These are phyloP conservation scores for Octopus bimaculoides DNA, from an alignment of 1,140 invertebrate genomes.

Conservation along the genomic window DNA sequence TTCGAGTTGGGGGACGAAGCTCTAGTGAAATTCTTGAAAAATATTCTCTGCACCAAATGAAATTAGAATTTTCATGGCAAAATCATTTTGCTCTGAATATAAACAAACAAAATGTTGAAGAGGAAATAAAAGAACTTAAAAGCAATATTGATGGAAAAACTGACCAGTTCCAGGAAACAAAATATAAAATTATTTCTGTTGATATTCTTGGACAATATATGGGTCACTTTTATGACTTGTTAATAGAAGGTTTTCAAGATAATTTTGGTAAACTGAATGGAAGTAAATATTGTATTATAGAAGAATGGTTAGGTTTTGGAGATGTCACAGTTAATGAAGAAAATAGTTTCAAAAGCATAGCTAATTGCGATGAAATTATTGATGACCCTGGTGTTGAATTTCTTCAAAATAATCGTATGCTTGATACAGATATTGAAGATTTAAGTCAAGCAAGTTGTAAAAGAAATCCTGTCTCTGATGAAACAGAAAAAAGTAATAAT, in stretches of 20 bases:
- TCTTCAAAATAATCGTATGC: constrained; percentile 7
- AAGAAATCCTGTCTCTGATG: constrained; percentile 18
- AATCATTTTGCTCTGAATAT: constrained; percentile 24
- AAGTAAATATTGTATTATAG: constrained; percentile 21
- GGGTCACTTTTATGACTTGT: constrained; percentile 20
- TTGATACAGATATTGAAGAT: constrained; percentile 17
- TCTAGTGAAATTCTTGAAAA: constrained; percentile 53
- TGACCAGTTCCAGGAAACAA: constrained; percentile 28
- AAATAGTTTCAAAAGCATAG: constrained; percentile 16
- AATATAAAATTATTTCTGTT: constrained; percentile 32
- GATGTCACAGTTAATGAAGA: constrained; percentile 9
- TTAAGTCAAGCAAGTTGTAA: constrained; percentile 15
- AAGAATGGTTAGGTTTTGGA: constrained; percentile 29
- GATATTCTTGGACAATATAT: constrained; percentile 29
- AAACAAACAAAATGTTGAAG: constrained; percentile 25
- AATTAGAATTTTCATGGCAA: constrained; percentile 21
- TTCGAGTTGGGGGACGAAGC: constrained; percentile 73
- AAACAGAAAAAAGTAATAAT: not conserved
- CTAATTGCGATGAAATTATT: constrained; percentile 18
- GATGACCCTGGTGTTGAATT: constrained; percentile 14
- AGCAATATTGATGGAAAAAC: constrained; percentile 29
- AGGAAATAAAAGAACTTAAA: constrained; percentile 22
- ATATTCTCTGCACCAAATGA: constrained; percentile 27
- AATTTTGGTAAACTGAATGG: constrained; percentile 13
- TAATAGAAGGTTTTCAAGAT: constrained; percentile 16